Evolutionary conservation across 2,888 invertebrate genomes (phyloP).

Genomic region (Diogma glabrata): DNA sequence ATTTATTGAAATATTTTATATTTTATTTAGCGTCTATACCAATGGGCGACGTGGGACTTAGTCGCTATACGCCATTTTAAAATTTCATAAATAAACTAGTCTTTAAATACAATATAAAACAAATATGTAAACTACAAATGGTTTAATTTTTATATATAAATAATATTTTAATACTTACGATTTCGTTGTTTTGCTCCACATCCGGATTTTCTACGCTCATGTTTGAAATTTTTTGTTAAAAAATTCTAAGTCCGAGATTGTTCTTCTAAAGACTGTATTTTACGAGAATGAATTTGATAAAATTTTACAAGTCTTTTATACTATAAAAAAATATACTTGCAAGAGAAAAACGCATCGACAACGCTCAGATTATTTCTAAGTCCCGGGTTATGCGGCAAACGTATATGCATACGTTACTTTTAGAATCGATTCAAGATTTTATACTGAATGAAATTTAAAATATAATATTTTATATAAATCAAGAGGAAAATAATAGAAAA

Average conservation of each 20-base stretch:
- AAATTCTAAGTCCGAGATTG: slow-evolving; percentile 21
- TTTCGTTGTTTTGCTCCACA: slow-evolving; percentile 44
- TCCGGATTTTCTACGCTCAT: slow-evolving; percentile 55
- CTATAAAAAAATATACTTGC: slow-evolving; percentile 6
- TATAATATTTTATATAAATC: no score
- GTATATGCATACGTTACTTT: no score
- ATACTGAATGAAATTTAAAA: no score
- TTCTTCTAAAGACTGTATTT: slow-evolving; percentile 1
- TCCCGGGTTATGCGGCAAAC: slow-evolving; percentile 4
- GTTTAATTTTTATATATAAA: not conserved
- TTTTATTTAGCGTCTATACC: no score
- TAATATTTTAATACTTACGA: slow-evolving; percentile 45
- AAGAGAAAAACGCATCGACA: slow-evolving; percentile 1
- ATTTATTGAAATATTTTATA: slow-evolving; percentile 13
- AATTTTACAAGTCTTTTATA: slow-evolving; percentile 9
- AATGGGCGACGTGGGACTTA: slow-evolving; percentile 46
- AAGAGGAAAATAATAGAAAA: no score
- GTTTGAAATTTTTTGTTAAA: slow-evolving; percentile 26
- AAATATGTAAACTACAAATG: not conserved
- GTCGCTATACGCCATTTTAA: slow-evolving; percentile 67
- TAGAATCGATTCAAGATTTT: no score
- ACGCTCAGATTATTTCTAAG: slow-evolving; percentile 6
- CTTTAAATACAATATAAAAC: not conserved
- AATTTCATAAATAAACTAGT: slow-evolving; percentile 14
- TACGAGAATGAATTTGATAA: slow-evolving; percentile 5